These are phyloP conservation scores for Scaeva pyrastri DNA, from an alignment of 2,888 invertebrate species.

Conservation along the genomic window DNA sequence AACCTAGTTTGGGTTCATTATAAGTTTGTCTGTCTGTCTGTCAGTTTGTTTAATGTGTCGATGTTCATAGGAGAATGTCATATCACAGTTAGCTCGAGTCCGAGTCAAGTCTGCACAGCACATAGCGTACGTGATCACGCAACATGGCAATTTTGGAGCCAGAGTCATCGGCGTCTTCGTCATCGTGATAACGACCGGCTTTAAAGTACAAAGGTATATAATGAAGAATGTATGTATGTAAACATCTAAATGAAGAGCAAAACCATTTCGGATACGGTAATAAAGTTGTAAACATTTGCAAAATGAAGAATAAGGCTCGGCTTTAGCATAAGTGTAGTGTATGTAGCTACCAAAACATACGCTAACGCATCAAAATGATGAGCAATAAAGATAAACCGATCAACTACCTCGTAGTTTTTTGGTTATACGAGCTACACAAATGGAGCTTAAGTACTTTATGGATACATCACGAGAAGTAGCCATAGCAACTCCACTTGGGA, in stretches of 20 bases:
- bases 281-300: slow-evolving; percentile 28
- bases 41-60: slow-evolving; percentile 15
- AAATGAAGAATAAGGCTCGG: slow-evolving; percentile 7
- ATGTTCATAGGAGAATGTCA: slow-evolving; percentile 67
- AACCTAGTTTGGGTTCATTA: slow-evolving; percentile 59
- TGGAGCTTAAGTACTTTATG: slow-evolving; percentile 23
- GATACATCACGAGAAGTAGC: background rate
- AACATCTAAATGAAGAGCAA: slow-evolving; percentile 14
- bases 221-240: slow-evolving; percentile 6
- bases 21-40: slow-evolving; percentile 5
- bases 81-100: background rate
- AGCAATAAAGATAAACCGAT: slow-evolving; percentile 30
- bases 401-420: background rate
- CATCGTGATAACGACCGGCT: slow-evolving; percentile 17
- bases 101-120: background rate
- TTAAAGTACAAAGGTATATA: background rate
- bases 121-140: slow-evolving; percentile 63
- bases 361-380: slow-evolving; percentile 23
- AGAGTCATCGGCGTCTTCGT: background rate
- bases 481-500: background rate
- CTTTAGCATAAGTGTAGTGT: background rate
- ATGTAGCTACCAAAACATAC: background rate
- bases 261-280: slow-evolving; percentile 18
- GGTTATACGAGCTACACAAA: slow-evolving; percentile 16
- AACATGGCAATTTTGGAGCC: slow-evolving; percentile 23